Evolutionary conservation across 2,797 vertebrate genomes (phyloP).

Genomic region (Heteromormyrus szaboi): DNA sequence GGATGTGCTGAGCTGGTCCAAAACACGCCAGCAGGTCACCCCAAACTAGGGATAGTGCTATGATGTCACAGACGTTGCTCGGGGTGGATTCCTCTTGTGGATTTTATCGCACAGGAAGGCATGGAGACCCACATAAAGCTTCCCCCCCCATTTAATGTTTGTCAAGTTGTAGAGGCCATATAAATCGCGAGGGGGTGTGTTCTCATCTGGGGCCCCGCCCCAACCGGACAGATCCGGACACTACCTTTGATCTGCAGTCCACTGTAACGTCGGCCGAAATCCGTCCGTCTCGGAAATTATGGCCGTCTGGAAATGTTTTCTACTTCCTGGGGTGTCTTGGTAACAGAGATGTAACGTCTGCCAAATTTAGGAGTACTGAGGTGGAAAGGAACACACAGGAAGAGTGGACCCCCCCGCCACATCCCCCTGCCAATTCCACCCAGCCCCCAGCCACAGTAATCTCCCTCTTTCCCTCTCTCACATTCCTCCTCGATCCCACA

Average conservation of each 20-base stretch:
- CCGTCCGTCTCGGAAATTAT: not conserved
- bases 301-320: not conserved
- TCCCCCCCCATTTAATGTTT: not conserved
- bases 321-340: not conserved
- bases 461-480: not conserved
- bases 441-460: not conserved
- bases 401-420: not conserved
- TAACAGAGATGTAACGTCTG: not conserved
- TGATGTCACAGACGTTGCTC: constrained; percentile 36
- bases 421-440: not conserved
- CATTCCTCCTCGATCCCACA: not conserved
- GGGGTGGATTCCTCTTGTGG: constrained; percentile 21
- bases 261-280: not conserved
- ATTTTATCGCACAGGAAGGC: constrained; percentile 26
- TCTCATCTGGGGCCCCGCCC: not conserved
- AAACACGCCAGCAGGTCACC: constrained; percentile 33
- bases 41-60: constrained; percentile 24
- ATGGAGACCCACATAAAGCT: constrained; percentile 5
- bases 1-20: constrained; percentile 30
- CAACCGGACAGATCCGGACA: not conserved
- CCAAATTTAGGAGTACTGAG: not conserved
- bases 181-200: not conserved
- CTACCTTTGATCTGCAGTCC: not conserved
- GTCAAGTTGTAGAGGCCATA: not conserved
- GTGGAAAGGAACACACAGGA: not conserved